phyloP scores from a whole-genome alignment of 2,888 invertebrate genomes.

The Cheilosia scutellata region DNA sequence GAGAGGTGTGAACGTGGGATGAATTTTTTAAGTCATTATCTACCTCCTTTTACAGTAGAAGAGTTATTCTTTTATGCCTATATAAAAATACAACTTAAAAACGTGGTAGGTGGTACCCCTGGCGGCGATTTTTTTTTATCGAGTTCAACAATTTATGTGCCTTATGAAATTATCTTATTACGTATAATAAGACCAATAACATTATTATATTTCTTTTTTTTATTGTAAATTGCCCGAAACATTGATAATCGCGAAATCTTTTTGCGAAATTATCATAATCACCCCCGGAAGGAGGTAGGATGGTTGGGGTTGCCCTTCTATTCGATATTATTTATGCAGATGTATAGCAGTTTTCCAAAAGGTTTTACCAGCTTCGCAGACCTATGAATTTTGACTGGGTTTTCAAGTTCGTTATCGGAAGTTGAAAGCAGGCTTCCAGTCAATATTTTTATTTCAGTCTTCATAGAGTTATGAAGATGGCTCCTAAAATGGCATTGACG shows the following conservation, averaged over 20 bases:
- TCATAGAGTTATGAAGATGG: too few relatives aligned
- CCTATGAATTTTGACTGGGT: neutral
- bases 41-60: too few relatives aligned
- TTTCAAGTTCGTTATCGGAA: slow-evolving; percentile 11
- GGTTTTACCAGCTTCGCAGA: slow-evolving; percentile 23
- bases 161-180: slow-evolving; percentile 1
- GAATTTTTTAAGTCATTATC: slow-evolving; percentile 8
- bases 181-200: slow-evolving; percentile 17
- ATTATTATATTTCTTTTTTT: slow-evolving; percentile 8
- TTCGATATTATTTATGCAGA: slow-evolving; percentile 27
- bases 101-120: too few relatives aligned
- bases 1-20: slow-evolving; percentile 27
- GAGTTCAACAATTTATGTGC: slow-evolving; percentile 15
- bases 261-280: slow-evolving; percentile 45
- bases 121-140: neutral
- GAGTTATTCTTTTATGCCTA: too few relatives aligned
- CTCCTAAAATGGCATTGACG: too few relatives aligned
- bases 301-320: neutral
- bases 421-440: neutral
- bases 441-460: too few relatives aligned
- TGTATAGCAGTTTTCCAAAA: slow-evolving; percentile 21
- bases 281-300: slow-evolving; percentile 8
- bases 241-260: slow-evolving; percentile 37
- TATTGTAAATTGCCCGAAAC: slow-evolving; percentile 30
- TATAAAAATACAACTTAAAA: too few relatives aligned